These are phyloP conservation scores for Nibea coibor DNA, from an alignment of 2,113 vertebrate species.

Conservation along the genomic window DNA sequence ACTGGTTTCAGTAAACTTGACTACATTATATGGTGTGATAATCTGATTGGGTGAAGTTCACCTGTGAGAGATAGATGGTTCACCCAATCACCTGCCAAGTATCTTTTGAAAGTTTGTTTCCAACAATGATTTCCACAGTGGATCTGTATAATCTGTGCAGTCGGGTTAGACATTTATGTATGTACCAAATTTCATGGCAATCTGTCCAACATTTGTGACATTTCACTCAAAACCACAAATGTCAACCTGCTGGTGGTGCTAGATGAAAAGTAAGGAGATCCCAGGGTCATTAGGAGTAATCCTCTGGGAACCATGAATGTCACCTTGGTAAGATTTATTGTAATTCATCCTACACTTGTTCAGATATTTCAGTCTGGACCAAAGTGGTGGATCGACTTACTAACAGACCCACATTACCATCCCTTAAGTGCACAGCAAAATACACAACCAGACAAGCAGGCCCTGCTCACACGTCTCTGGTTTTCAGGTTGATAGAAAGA, in stretches of 20 bases:
- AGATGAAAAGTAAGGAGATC: not conserved
- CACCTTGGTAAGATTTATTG: not conserved
- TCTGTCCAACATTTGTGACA: not conserved
- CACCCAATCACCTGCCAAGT: too few species aligned
- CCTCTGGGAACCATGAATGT: not conserved
- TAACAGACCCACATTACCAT: not conserved
- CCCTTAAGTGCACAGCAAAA: constrained; percentile 2
- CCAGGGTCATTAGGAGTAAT: not conserved
- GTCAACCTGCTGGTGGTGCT: not conserved
- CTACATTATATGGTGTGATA: too few species aligned
- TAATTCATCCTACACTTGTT: not conserved
- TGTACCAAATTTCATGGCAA: not conserved
- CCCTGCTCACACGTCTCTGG: not conserved
- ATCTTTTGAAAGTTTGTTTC: too few species aligned
- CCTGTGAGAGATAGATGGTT: too few species aligned
- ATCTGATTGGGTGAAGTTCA: too few species aligned
- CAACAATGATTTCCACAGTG: too few species aligned
- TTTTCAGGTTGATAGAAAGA: constrained; percentile 24
- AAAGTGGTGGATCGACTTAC: not conserved
- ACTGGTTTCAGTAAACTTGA: too few species aligned
- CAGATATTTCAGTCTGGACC: not conserved
- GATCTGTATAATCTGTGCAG: too few species aligned
- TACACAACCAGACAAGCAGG: not conserved
- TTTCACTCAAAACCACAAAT: not conserved
- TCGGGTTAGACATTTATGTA: not conserved